Evolutionary conservation across 30 jellyfish, hydroid and myxozoan genomes (phyloP).

Genomic region (Pseudorhiza aurosa): DNA sequence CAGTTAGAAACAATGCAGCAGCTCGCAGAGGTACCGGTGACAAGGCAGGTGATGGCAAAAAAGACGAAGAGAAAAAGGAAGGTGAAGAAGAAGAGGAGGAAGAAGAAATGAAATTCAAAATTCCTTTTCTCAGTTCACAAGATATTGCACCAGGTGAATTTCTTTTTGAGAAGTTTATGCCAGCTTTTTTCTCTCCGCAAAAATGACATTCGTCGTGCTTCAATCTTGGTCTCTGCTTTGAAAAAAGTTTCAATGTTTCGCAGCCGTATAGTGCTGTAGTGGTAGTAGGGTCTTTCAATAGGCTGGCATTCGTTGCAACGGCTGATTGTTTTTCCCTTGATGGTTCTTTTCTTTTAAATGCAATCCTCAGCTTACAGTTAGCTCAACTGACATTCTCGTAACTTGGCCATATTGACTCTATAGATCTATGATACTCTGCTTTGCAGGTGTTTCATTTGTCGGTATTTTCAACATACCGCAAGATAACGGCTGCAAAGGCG

Average conservation of each 20-base stretch:
- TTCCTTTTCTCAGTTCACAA: constrained; percentile 39
- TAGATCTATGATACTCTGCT: not conserved
- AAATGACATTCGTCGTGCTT: too few species aligned
- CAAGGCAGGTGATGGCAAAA: constrained; percentile 1
- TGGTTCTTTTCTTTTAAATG: too few species aligned
- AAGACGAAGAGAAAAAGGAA: not conserved
- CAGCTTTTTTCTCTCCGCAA: too few species aligned
- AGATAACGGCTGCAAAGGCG: constrained; percentile 72
- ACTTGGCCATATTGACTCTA: not conserved
- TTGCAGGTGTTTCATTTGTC: constrained; percentile 39
- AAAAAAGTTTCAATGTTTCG: too few species aligned
- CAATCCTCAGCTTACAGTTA: too few species aligned
- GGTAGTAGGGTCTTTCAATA: too few species aligned
- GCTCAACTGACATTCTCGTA: too few species aligned
- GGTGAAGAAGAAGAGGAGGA: constrained; percentile 44
- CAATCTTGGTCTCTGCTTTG: too few species aligned
- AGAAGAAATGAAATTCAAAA: constrained; percentile 23
- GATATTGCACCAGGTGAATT: constrained; percentile 26
- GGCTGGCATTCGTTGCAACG: too few species aligned
- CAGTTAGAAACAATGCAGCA: not conserved
- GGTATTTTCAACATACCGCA: constrained; percentile 66
- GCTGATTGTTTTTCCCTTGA: too few species aligned
- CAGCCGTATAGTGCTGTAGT: too few species aligned
- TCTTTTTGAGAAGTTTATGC: too few species aligned
- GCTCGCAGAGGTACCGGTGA: constrained; percentile 15